These are phyloP conservation scores for Esox niger DNA, from an alignment of 2,113 vertebrate species.

Conservation along the genomic window DNA sequence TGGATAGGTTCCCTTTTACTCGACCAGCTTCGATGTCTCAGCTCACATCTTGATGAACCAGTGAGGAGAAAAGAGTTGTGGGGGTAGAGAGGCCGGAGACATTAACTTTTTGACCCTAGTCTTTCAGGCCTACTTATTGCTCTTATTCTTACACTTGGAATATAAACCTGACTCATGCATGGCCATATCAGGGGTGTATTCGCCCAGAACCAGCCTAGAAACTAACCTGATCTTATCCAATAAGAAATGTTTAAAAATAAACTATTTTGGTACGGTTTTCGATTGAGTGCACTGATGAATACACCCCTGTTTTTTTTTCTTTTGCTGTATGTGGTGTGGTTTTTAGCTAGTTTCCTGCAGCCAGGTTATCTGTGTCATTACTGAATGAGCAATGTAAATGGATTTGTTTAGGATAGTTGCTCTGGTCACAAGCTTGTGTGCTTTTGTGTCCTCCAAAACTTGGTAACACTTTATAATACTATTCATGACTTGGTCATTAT, in stretches of 20 bases:
- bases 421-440: not conserved
- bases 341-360: slow-evolving; percentile 38
- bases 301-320: slow-evolving; percentile 12
- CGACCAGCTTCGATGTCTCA: slow-evolving; percentile 37
- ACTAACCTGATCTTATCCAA: too few relatives aligned
- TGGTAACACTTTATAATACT: too few relatives aligned
- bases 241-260: not conserved
- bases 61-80: slow-evolving; percentile 19
- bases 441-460: too few relatives aligned
- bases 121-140: too few relatives aligned
- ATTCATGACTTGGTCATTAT: too few relatives aligned
- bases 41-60: slow-evolving; percentile 23
- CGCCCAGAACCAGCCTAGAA: not conserved
- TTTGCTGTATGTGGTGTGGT: slow-evolving; percentile 47
- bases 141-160: slow-evolving; percentile 55
- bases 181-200: slow-evolving; percentile 30
- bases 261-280: too few relatives aligned
- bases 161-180: slow-evolving; percentile 61
- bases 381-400: not conserved
- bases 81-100: too few relatives aligned
- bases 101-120: slow-evolving; percentile 19
- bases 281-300: too few relatives aligned
- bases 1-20: slow-evolving; percentile 31
- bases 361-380: slow-evolving; percentile 32
- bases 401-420: not conserved